These are phyloP conservation scores for Microcebus tavaratra DNA, from an alignment of 2,113 vertebrate genomes.

Conservation along the genomic window DNA sequence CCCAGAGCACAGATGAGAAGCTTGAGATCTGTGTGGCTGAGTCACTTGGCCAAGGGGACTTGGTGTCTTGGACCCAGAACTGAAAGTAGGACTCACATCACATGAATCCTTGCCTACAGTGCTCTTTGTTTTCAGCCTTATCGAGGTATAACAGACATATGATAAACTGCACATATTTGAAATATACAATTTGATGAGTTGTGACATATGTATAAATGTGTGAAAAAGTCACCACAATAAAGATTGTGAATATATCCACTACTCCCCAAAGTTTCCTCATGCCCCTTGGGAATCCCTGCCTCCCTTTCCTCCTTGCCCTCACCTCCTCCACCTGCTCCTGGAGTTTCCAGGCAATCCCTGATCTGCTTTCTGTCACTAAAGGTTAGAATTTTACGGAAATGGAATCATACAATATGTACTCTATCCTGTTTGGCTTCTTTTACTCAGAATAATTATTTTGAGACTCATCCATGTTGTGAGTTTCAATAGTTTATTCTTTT, in stretches of 20 bases:
- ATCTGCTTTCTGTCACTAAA: neutral
- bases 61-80: neutral
- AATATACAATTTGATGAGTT: neutral
- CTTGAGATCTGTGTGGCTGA: neutral
- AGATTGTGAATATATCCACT: neutral
- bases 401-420: neutral
- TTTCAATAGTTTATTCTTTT: neutral
- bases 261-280: neutral
- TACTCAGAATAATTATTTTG: neutral
- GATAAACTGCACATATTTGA: neutral
- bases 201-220: neutral
- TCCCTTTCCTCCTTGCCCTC: neutral
- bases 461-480: neutral
- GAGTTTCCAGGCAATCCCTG: neutral
- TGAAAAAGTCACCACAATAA: neutral
- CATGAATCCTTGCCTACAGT: neutral
- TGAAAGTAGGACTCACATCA: neutral
- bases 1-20: neutral
- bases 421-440: neutral
- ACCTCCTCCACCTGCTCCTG: neutral
- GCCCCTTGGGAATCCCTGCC: neutral
- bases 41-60: neutral
- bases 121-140: neutral
- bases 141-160: neutral
- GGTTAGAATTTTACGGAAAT: neutral